Evolutionary conservation across 2,797 vertebrate species (phyloP).

Genomic region (Enteromius thamalakanensis): DNA sequence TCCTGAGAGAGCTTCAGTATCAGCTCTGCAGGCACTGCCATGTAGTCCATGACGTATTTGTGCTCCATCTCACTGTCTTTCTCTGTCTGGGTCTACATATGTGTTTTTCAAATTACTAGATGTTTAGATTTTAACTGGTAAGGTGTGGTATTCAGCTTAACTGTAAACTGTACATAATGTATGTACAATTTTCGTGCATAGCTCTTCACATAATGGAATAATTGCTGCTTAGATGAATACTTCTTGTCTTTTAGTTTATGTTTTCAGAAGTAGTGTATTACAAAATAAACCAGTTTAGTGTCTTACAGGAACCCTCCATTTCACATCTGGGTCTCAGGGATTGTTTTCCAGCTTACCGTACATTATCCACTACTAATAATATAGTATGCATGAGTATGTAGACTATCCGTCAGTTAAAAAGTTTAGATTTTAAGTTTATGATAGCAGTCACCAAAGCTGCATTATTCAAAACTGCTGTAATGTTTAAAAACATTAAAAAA

Average conservation of each 20-base stretch:
- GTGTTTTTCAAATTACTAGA: not conserved
- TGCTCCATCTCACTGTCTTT: conserved; percentile 3
- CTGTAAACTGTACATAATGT: not conserved
- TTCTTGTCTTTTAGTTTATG: not conserved
- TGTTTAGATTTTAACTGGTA: not conserved
- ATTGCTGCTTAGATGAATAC: not conserved
- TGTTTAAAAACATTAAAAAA: not conserved
- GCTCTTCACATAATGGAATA: not conserved
- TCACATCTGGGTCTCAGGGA: not conserved
- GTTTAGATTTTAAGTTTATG: no score
- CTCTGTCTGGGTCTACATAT: no score
- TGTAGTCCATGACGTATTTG: conserved; percentile 60
- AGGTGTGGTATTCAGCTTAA: not conserved
- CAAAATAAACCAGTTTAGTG: not conserved
- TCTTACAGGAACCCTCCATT: not conserved
- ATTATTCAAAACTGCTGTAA: not conserved
- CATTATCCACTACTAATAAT: not conserved
- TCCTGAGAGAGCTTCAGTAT: conserved; percentile 76
- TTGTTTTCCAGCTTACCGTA: not conserved
- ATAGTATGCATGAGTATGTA: not conserved
- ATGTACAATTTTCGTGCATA: not conserved
- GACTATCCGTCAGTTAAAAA: not conserved
- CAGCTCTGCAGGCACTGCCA: conserved; percentile 75
- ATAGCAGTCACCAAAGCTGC: not conserved
- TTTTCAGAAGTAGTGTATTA: not conserved